Conservation (phyloP, 2,888 invertebrate species). For the Neelides folsomi region DNA sequence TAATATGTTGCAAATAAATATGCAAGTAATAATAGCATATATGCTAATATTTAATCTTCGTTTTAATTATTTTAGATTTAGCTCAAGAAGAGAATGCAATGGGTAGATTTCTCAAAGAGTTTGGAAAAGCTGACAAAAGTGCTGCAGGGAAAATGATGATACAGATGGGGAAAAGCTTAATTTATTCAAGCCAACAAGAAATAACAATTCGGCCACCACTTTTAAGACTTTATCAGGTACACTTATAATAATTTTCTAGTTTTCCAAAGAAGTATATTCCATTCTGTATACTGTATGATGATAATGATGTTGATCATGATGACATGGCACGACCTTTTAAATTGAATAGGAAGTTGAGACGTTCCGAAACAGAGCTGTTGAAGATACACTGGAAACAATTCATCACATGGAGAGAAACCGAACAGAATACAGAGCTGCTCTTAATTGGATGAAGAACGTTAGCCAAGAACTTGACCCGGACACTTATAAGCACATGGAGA, state of each 20-base stretch:
- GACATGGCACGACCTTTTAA: too few relatives aligned
- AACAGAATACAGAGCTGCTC: slow-evolving; percentile 84
- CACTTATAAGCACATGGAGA: slow-evolving; percentile 84
- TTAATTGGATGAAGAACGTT: slow-evolving; percentile 98
- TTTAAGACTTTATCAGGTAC: slow-evolving; percentile 67
- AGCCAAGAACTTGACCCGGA: slow-evolving; percentile 94
- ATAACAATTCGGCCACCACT: slow-evolving; percentile 73
- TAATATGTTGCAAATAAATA: too few relatives aligned
- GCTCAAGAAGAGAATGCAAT: slow-evolving; percentile 92
- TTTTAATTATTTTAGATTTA: slow-evolving; percentile 45
- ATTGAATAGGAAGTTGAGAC: slow-evolving; percentile 78
- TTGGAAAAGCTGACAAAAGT: slow-evolving; percentile 74
- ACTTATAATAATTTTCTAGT: too few relatives aligned
- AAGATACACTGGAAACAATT: slow-evolving; percentile 81
- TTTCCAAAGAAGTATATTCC: too few relatives aligned
- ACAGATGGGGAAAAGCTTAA: slow-evolving; percentile 69
- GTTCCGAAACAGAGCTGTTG: slow-evolving; percentile 83
- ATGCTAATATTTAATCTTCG: slow-evolving; percentile 1
- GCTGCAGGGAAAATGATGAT: slow-evolving; percentile 73
- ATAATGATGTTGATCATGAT: too few relatives aligned
- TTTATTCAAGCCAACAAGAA: slow-evolving; percentile 82
- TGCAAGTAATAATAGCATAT: background rate
- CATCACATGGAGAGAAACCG: slow-evolving; percentile 87
- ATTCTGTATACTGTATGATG: too few relatives aligned
- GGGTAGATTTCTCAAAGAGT: slow-evolving; percentile 85